Evolutionary conservation across 2,113 vertebrate species (phyloP).

Genomic region (Campylorhamphus procurvoides): DNA sequence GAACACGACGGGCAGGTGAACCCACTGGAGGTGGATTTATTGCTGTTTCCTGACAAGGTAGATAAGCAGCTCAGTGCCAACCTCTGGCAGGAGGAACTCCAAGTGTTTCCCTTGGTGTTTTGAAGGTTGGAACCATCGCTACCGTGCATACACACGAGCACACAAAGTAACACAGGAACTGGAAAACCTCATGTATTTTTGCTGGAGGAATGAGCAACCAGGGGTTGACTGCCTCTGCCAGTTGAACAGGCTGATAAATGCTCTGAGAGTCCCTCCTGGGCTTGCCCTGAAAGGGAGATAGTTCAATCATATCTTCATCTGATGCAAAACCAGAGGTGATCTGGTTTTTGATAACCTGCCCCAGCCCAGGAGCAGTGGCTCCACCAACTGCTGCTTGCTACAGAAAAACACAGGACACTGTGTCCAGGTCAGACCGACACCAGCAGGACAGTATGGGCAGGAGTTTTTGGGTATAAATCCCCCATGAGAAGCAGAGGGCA

Average conservation of each 20-base stretch:
- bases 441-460: rapidly evolving
- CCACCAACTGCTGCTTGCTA: background rate
- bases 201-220: background rate
- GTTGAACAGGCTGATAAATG: rapidly evolving
- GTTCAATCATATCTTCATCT: background rate
- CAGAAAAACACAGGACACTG: background rate
- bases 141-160: rapidly evolving
- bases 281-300: background rate
- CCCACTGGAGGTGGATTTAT: background rate
- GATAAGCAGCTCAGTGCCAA: background rate
- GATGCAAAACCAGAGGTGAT: background rate
- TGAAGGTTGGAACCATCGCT: background rate
- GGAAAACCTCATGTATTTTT: background rate
- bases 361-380: background rate
- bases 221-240: background rate
- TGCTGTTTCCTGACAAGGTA: background rate
- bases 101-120: background rate
- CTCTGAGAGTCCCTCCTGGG: background rate
- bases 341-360: background rate
- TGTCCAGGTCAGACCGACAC: background rate
- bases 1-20: background rate
- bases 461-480: background rate
- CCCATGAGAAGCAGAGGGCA: background rate
- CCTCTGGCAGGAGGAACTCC: background rate
- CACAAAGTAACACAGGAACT: background rate